phyloP scores from a whole-genome alignment of 1,140 invertebrate species.

The Bemisia tabaci region DNA sequence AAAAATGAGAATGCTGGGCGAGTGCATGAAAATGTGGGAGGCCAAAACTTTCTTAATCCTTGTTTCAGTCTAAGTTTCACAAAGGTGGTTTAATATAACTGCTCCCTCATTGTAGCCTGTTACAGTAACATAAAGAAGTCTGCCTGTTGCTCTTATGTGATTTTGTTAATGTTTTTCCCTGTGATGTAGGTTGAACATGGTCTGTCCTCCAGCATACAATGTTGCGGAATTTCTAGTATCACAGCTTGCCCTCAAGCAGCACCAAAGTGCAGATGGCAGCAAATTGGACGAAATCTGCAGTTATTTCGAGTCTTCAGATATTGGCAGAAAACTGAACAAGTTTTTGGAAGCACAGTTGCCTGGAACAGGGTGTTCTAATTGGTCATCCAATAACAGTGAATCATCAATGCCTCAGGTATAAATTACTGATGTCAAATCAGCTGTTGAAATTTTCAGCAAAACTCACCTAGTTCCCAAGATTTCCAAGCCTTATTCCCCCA shows the following conservation, averaged over 20 bases:
- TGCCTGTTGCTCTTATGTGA: no score
- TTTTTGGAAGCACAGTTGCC: not conserved
- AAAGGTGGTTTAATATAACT: no score
- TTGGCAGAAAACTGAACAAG: not conserved
- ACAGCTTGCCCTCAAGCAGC: constrained; percentile 30
- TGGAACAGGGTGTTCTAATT: not conserved
- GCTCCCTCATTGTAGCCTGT: no score
- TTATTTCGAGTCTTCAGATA: constrained; percentile 12
- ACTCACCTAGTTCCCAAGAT: no score
- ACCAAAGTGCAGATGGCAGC: not conserved
- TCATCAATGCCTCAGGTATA: not conserved
- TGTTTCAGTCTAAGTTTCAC: no score
- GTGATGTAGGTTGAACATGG: constrained; percentile 41
- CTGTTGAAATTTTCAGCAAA: no score
- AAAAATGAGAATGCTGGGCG: no score
- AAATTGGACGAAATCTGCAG: constrained; percentile 10
- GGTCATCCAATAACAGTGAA: not conserved
- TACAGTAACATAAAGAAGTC: no score
- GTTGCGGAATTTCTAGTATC: constrained; percentile 53
- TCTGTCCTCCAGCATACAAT: constrained; percentile 51
- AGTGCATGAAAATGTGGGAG: no score
- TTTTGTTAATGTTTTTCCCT: not conserved
- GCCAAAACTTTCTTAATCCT: no score
- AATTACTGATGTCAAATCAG: no score
- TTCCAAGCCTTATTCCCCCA: no score